Conservation (phyloP, 2,113 vertebrate species). For the Pogonocichla stellata region DNA sequence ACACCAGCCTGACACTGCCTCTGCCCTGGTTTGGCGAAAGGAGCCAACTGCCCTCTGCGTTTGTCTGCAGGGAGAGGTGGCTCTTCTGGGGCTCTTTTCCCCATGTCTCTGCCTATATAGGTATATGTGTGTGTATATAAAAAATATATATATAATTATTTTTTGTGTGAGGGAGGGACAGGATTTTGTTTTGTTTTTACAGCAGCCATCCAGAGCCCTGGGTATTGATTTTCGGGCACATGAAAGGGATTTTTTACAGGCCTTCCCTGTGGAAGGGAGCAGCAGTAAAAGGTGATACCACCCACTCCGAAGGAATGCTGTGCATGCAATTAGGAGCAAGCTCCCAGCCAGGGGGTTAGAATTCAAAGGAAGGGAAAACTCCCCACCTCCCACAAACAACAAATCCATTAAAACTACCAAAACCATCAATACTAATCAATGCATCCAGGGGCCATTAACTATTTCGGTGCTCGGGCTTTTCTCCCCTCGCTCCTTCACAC, state of each 20-base stretch:
- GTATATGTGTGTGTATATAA: no score
- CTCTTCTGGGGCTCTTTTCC: neutral
- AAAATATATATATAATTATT: neutral
- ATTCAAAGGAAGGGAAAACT: conserved; percentile 72
- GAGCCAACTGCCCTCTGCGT: neutral
- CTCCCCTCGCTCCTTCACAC: neutral
- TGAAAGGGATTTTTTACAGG: conserved; percentile 74
- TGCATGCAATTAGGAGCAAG: conserved; percentile 84
- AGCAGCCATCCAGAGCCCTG: conserved; percentile 68
- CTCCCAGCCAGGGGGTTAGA: conserved; percentile 76
- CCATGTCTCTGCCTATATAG: neutral
- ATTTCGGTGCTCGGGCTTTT: neutral
- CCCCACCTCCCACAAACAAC: conserved; percentile 73
- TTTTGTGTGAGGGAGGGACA: neutral
- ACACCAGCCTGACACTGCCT: neutral
- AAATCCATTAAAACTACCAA: conserved; percentile 81
- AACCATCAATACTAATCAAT: conserved; percentile 86
- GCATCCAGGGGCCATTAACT: conserved; percentile 65
- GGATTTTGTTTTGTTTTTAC: conserved; percentile 65
- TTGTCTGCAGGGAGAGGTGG: neutral
- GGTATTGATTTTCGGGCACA: conserved; percentile 72
- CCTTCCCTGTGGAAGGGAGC: conserved; percentile 72
- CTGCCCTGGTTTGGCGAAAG: neutral
- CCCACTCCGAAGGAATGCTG: conserved; percentile 90
- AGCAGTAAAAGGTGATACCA: conserved; percentile 82